Evolutionary conservation across 2,797 vertebrate species (phyloP).

Genomic region (Lophotriccus pileatus): DNA sequence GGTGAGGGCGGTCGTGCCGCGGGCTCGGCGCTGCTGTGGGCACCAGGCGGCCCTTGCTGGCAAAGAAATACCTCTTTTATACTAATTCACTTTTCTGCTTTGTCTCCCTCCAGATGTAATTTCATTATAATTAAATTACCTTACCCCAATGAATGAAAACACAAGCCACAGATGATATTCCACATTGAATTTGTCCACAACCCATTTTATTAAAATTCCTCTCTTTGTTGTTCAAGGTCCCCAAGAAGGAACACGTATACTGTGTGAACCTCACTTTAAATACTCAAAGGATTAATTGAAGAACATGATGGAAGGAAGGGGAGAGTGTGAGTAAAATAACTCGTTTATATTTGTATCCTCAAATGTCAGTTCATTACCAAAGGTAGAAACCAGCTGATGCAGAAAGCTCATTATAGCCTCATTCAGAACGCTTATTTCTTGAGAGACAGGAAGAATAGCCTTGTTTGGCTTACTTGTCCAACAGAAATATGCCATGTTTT

Average conservation of each 20-base stretch:
- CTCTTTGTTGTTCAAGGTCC: not conserved
- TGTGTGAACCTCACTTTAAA: not conserved
- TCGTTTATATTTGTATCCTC: slow-evolving; percentile 39
- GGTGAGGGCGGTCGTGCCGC: too few species aligned
- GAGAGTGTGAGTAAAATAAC: slow-evolving; percentile 37
- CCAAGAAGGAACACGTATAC: not conserved
- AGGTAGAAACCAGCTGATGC: slow-evolving; percentile 57
- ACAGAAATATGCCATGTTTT: not conserved
- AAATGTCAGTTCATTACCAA: slow-evolving; percentile 59
- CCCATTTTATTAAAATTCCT: not conserved
- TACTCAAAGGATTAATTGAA: slow-evolving; percentile 13
- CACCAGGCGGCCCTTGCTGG: not conserved
- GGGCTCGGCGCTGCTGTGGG: too few species aligned
- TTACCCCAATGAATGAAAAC: not conserved
- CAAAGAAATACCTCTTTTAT: fast-evolving
- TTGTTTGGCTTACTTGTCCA: not conserved
- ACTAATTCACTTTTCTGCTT: not conserved
- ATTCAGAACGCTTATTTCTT: slow-evolving; percentile 40
- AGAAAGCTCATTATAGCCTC: slow-evolving; percentile 38
- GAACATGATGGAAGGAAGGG: slow-evolving; percentile 25
- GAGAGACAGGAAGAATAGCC: not conserved
- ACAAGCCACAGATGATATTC: not conserved
- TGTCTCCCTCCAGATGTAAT: not conserved
- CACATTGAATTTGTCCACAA: not conserved
- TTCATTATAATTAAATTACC: slow-evolving; percentile 21